phyloP scores from a whole-genome alignment of 2,797 vertebrate species.

The Poecilia picta region DNA sequence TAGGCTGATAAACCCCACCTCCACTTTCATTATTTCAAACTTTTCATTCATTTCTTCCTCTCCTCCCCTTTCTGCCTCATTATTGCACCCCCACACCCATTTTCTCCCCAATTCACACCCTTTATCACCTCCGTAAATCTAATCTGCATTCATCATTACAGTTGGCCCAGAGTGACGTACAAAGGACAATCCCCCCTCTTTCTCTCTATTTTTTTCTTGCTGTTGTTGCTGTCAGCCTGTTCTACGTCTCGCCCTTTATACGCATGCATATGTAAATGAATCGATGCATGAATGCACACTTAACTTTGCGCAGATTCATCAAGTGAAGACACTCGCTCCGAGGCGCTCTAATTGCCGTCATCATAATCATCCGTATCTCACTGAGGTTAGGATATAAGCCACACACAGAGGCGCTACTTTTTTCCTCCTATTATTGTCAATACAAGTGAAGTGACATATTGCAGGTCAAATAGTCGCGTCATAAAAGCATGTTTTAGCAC shows the following conservation, averaged over 20 bases:
- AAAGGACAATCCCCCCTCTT: slow-evolving; percentile 29
- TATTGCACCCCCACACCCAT: slow-evolving; percentile 61
- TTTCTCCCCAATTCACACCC: slow-evolving; percentile 76
- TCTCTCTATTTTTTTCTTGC: not conserved
- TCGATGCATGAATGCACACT: slow-evolving; percentile 54
- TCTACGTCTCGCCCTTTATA: slow-evolving; percentile 40
- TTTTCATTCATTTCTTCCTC: slow-evolving; percentile 77
- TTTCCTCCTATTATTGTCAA: slow-evolving; percentile 28
- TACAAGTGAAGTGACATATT: slow-evolving; percentile 20
- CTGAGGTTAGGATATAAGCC: slow-evolving; percentile 37
- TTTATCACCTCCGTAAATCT: slow-evolving; percentile 69
- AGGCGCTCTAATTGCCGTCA: slow-evolving; percentile 62
- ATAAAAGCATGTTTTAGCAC: slow-evolving; percentile 1
- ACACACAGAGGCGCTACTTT: slow-evolving; percentile 28
- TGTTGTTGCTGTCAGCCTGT: slow-evolving; percentile 28
- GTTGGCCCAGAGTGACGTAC: slow-evolving; percentile 60
- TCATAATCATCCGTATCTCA: slow-evolving; percentile 46
- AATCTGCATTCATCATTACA: slow-evolving; percentile 72
- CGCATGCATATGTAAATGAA: slow-evolving; percentile 70
- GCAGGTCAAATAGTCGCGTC: slow-evolving; percentile 9
- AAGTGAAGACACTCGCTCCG: slow-evolving; percentile 51
- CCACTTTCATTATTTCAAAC: slow-evolving; percentile 84
- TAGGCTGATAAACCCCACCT: slow-evolving; percentile 81
- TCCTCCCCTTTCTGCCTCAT: slow-evolving; percentile 35
- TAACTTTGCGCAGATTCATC: slow-evolving; percentile 63